Base-by-base conservation (phyloP, 1,140 invertebrate genomes). In the Drosophila albomicans region DNA sequence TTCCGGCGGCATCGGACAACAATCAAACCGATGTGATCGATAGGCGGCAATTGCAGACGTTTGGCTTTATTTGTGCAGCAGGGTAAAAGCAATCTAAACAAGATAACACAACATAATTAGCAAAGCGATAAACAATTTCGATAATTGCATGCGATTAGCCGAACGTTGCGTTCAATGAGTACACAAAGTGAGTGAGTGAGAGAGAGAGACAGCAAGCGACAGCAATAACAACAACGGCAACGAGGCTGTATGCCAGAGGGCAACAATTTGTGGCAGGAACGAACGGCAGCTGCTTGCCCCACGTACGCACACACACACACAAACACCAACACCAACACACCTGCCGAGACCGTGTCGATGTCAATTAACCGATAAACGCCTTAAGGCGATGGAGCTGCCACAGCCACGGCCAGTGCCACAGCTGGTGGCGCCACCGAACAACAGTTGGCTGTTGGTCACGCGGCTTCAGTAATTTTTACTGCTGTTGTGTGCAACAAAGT, bases 291-390 rank as follows among this genome's bases (percentile, higher is more conserved):
- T 43, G 46, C 61, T 38, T 57, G 54, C 54, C 10, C 13, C 25
- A 38, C 35, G n/a, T 11, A 51, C 7, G 30, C 5, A 32, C 30
- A 32, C 30, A 32, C 30, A 32, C 30, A 32, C 30, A 32, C 30
- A 32, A 6, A 32, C 38, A 41, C 7, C 7, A 10, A 28, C 54
- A 13, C 16, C 7, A 10, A 28, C 54, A 13, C 16, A 38, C 49
- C 43, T 45, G 35, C 13, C 16, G 35, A 35, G 32, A 35, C 48
- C 48, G 51, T 64, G 15, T 20, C 49, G 49, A 64, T 78, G 78
- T 66, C 81, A 87, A 86, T 87, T 86, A 82, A 59, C 56, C 43
- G 75, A 69, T 73, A 75, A 82, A 76, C 75, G 78, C 67, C 82
- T 82, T 79, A 57, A 73, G 68, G 78, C 75, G 64, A 66, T 69